These are phyloP conservation scores for Xyliphius kryptos DNA, from an alignment of 2,113 vertebrate genomes.

Conservation along the genomic window DNA sequence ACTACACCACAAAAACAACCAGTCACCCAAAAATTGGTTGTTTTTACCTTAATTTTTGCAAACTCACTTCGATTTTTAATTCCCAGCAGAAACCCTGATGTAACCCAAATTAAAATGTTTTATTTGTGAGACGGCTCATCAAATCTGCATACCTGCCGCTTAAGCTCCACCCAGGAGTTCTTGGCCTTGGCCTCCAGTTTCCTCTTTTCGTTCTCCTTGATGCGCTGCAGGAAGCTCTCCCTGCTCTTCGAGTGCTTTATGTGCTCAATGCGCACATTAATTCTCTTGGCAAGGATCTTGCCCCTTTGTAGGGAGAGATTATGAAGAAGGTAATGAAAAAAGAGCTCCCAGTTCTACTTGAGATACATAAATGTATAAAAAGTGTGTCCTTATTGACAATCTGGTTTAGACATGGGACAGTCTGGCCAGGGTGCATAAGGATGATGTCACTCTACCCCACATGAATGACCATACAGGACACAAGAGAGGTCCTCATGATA, in stretches of 20 bases:
- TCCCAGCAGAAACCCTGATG: too few relatives aligned
- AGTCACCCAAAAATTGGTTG: too few relatives aligned
- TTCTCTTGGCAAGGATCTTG: conserved; percentile 96
- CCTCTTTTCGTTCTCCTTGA: conserved; percentile 86
- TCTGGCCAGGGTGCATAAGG: conserved; percentile 76
- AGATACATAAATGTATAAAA: too few relatives aligned
- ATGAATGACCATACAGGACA: conserved; percentile 93
- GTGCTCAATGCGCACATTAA: conserved; percentile 97
- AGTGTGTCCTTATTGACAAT: conserved; percentile 75
- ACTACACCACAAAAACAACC: too few relatives aligned
- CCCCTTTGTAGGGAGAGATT: conserved; percentile 79
- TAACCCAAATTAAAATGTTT: too few relatives aligned
- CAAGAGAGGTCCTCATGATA: conserved; percentile 71
- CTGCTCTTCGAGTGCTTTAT: conserved; percentile 98
- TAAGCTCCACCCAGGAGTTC: conserved; percentile 89
- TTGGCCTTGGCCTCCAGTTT: conserved; percentile 90
- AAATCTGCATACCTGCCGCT: conserved; percentile 95
- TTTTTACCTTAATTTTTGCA: too few relatives aligned
- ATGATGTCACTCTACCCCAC: conserved; percentile 76
- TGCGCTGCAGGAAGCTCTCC: conserved; percentile 94
- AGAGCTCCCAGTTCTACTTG: too few relatives aligned
- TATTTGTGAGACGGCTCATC: too few relatives aligned
- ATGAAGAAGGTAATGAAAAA: too few relatives aligned
- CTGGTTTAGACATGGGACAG: conserved; percentile 64
- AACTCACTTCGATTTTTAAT: too few relatives aligned